Base-by-base conservation (phyloP, 2,888 invertebrate species). In the Cerastoderma edule region DNA sequence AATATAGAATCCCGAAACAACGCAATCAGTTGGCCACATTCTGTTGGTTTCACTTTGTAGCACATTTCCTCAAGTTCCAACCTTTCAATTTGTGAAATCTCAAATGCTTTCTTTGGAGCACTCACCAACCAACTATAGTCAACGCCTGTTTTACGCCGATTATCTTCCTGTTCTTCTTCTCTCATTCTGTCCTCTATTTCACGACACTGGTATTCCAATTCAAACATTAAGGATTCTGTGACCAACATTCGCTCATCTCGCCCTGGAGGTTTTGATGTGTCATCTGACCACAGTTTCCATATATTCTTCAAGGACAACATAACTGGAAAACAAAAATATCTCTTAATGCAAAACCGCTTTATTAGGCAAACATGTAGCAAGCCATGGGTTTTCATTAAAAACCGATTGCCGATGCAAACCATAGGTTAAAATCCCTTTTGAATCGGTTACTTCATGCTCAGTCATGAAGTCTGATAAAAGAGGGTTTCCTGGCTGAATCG, bases 71-170 rank as follows among this genome's bases (percentile, higher is more conserved):
- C 91, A 13, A 92, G 77, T 67, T 92, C 91, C 6, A 92, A 76
- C 39, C 90, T 75, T 64, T 91, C 89, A n/a, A 91, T 72, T 67
- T 91, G 90, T 6, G 91, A 87, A 48, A 92, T 87, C 74, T 90
- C 88, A 67, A 88, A 92, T 4, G 70, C 33, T 70, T 87, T 87
- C 3, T 87, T 83, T 1, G 87, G 78, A 1, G 81, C 71, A 19
- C 86, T 89, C 6, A 90, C 84, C 16, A 92, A 82, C 92, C 92
- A 92, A 67, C 88, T 89, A 79, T 92, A 92, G 69, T 92, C 92
- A 4, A 91, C 91, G 8, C 90, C 90, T 2, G 85, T 87, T 35
- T 80, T 67, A 54, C 72, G 60, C 27, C 87, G 71, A 19, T 85
- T 83, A 50, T 85, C 78, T 44, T 90, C 87, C 28, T 81, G 76